A percentile compares a stretch with the other conserved stretches of the same genome.
phyloP scores from a whole-genome alignment of 2,797 vertebrate species.

The Pseudopleuronectes americanus region DNA sequence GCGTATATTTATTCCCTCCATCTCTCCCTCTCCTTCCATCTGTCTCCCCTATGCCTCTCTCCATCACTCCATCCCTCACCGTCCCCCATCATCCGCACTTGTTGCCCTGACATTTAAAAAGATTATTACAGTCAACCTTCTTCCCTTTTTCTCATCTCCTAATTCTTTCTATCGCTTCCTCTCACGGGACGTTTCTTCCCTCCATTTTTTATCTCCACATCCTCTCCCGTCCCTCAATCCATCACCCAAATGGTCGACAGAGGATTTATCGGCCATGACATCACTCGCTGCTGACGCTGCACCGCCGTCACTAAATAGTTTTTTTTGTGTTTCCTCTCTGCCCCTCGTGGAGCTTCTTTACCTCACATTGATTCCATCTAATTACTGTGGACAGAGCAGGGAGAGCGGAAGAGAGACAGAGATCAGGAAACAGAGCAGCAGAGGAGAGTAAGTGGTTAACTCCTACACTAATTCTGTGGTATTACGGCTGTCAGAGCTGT shows the following conservation, averaged over 20 bases:
- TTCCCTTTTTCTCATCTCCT: background rate
- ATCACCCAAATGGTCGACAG: constrained; percentile 49
- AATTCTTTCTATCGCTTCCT: constrained; percentile 22
- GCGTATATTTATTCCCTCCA: constrained; percentile 51
- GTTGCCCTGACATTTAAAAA: too few relatives aligned
- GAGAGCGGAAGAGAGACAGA: constrained; percentile 1
- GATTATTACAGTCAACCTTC: background rate
- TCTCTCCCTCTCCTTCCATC: constrained; percentile 10
- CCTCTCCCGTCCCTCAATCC: constrained; percentile 31
- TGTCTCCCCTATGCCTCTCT: background rate
- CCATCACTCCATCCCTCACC: background rate
- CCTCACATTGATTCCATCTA: constrained; percentile 25
- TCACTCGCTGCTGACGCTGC: constrained; percentile 37
- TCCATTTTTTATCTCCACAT: constrained; percentile 19
- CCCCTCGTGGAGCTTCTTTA: constrained; percentile 19
- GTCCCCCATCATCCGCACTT: background rate
- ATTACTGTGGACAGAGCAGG: constrained; percentile 25
- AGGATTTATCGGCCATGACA: constrained; percentile 61
- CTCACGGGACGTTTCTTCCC: background rate
- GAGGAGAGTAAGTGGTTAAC: constrained; percentile 56
- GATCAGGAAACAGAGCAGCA: constrained; percentile 14
- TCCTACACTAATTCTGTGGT: constrained; percentile 59
- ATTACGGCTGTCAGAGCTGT: constrained; percentile 64
- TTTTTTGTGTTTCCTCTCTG: constrained; percentile 25
- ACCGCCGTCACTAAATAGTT: constrained; percentile 18